Base-by-base conservation (phyloP, 2,797 vertebrate genomes). In the Rhincodon typus region DNA sequence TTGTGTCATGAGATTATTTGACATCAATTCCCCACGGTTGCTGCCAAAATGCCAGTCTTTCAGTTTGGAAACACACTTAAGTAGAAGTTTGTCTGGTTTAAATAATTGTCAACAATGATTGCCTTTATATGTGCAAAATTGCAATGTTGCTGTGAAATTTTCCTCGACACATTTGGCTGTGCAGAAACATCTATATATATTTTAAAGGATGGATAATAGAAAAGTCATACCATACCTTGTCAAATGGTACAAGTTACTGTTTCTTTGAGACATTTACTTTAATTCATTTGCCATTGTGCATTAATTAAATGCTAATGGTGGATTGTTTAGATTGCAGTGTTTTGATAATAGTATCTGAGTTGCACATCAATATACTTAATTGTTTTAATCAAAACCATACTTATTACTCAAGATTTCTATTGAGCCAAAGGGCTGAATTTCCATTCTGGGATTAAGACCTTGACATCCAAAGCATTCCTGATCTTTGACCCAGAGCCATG, bases 341-440 rank as follows among this genome's bases (percentile, higher is more conserved):
- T 94, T 94, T 94, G 34, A 94, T 67, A 94, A 94, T 94, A 42
- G 21, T 46, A 94, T 94, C 38, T 19, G 38, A 46, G 50, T 72
- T 94, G 50, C 67, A 67, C n/a, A 72, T 94, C 38, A 70, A 69
- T 94, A 42, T 94, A 7, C 38, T 72, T 72, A 94, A 72, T 94
- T 38, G 50, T 70, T 90, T 94, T 94, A 46, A 46, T 25, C 25
- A 94, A 50, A 50, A 19, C 38, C 70, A 94, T 72, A 15, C 38
- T 94, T n/a, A 46, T 46, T 42, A 46, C 6, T 94, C 4, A 94
- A 94, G 66, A 42, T 25, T 23, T 94, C 66, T 38, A 46, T 21
- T 94, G 38, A 94, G 38, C 7, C 17, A 62, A 91, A 50, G 30
- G 17, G 30, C 15, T 91, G 30, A 62, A 77, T 77, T 77, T 77